Evolutionary conservation across 2,888 invertebrate genomes (phyloP), one percentile per base, ranked within the genome.

Genomic region (Spisula subtruncata): DNA sequence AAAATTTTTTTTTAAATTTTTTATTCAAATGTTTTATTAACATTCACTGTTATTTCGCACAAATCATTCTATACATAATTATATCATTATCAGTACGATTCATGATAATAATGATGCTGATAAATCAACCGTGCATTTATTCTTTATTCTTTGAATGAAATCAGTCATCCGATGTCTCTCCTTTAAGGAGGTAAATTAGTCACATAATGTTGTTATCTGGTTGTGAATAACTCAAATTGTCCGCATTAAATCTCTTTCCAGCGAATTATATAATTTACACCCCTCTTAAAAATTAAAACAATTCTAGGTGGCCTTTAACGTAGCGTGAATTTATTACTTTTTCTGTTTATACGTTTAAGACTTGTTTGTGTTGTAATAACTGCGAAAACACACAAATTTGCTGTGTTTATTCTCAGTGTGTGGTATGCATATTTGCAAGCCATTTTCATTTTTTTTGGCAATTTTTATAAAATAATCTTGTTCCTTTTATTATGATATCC

Each of bases 141-240:
- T n/a, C 25, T 66, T 66, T 66, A 66, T 10, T n/a, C 25, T 10
- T 51, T 51, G n/a, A 66, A 25, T 51, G 51, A 66, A 66, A 66
- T 25, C 25, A 6, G 10, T 25, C n/a, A n/a, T 66, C 60, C 5
- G 8, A 66, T 66, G 8, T 25, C 8, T 66, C 60, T 66, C 25
- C 60, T n/a, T 25, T 66, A 66, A 66, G 60, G n/a, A 66, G n/a
- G 60, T 10, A 66, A 25, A 66, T 66, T 66, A 66, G 60, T 66
- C 25, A 12, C n/a, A 25, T 25, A 66, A 66, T 66, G 25, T 10
- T 25, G 60, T 66, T 25, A 12, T 25, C n/a, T 25, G 8, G n/a
- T 25, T 0, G 12, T 25, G 25, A 66, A 66, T 66, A 66, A 66
- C 60, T 25, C n/a, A 66, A 66, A 66, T 66, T 4, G 25, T 66